Base-by-base conservation (phyloP, 2,888 invertebrate genomes). In the Tachystola acroxantha region DNA sequence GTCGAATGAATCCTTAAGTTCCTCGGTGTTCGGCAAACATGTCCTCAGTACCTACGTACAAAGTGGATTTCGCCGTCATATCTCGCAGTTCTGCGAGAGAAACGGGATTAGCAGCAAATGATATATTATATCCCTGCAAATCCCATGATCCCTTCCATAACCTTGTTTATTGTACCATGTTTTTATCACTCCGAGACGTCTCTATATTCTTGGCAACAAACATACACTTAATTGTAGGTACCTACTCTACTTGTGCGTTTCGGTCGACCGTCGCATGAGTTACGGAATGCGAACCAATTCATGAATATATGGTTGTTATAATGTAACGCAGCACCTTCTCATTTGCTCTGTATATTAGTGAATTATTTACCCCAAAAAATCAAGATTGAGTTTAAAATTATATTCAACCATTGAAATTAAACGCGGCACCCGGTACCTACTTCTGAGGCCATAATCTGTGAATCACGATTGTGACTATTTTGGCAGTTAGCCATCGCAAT, bases 31-130 rank as follows among this genome's bases (percentile, higher is more conserved):
- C 28, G 29, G 10, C 10, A 27, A 22, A 27, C 16, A 26, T 13
- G 20, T 24, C 16, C 12, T 14, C 25, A 10, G 14, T 32, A 16
- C 24, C 27, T 26, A 36, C 42, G 30, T 31, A 19, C 30, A 43
- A 51, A 48, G 48, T 49, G 44, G 49, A 52, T 52, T 52, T 48
- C 29, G 31, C 36, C 42, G 46, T 45, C 49, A 45, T 37, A 49
- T 41, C 42, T 37, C 31, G 31, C 36, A 34, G 35, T 39, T 43
- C 11, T 20, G 22, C 36, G 37, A 22, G 40, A 34, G 36, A 37
- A 43, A 37, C 31, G 37, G 37, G 45, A 46, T 46, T 45, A 46
- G 39, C 24, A 34, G 31, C 27, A 43, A 46, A 45, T 39, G 36
- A 48, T 43, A 46, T 49, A 43, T 38, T 42, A 41, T 42, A 39